Evolutionary conservation across 2,888 invertebrate species (phyloP).

Genomic region (Cephus sareptanus): DNA sequence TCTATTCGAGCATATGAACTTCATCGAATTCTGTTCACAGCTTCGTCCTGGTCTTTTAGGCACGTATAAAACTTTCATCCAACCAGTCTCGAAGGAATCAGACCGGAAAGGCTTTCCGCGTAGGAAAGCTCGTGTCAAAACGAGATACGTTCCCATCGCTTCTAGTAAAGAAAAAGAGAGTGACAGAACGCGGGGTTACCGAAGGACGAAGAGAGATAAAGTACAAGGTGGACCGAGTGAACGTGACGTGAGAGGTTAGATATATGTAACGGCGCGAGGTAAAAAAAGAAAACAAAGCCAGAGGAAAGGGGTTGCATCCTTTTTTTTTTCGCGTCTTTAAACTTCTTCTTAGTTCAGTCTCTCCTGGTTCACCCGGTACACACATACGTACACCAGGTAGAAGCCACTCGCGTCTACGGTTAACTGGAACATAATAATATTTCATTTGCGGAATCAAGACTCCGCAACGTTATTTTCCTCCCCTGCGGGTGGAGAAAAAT

Average conservation of each 20-base stretch:
- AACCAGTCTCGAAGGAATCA: neutral
- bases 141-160: neutral
- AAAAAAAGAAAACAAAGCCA: neutral
- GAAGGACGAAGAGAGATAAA: neutral
- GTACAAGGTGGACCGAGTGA: neutral
- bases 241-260: neutral
- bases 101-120: neutral
- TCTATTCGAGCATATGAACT: neutral
- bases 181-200: neutral
- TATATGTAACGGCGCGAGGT: constrained; percentile 26
- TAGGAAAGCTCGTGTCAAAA: neutral
- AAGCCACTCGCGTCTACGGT: neutral
- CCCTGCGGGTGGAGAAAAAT: neutral
- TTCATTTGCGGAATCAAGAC: constrained; percentile 49
- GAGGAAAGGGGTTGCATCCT: neutral
- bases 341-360: neutral
- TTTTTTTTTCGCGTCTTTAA: neutral
- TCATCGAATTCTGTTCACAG: neutral
- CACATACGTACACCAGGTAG: neutral
- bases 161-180: neutral
- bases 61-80: neutral
- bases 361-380: neutral
- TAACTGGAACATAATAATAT: constrained; percentile 41
- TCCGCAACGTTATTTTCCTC: neutral
- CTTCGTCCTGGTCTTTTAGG: neutral